Percentiles rank a stretch among this genome's conserved stretches.
Evolutionary conservation across 2,113 vertebrate genomes (phyloP).

Genomic region (Corvus cornix): DNA sequence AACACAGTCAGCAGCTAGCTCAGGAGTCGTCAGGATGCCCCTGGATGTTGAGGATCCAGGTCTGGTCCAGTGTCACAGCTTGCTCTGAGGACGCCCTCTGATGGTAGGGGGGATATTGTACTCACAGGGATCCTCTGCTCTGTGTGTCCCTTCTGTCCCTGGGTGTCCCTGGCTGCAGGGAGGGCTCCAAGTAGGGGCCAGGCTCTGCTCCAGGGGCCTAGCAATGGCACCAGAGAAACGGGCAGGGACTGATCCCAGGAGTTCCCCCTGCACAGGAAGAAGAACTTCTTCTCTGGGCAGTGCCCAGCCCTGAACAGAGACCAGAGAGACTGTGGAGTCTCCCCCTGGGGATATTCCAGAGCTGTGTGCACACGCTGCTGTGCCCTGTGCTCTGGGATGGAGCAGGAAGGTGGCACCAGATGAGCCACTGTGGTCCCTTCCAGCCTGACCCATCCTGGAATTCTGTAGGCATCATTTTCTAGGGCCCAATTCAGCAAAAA

Average conservation of each 20-base stretch:
- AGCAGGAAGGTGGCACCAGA: neutral
- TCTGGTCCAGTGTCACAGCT: neutral
- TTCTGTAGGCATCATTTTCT: neutral
- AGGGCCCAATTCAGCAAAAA: neutral
- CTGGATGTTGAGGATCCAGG: neutral
- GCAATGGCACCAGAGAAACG: accelerated
- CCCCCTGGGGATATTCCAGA: neutral
- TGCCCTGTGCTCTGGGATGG: neutral
- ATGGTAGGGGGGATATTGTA: neutral
- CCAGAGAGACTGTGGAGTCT: neutral
- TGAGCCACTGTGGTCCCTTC: neutral
- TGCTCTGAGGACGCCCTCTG: neutral
- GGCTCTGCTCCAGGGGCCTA: neutral
- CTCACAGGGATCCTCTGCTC: accelerated
- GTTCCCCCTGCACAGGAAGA: neutral
- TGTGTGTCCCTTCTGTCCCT: neutral
- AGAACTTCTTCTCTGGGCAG: neutral
- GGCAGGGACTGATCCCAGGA: neutral
- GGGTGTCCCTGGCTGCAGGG: neutral
- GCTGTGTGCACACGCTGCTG: accelerated
- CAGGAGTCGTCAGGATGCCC: neutral
- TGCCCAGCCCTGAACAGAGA: neutral
- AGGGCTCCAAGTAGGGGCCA: neutral
- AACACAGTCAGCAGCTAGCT: neutral
- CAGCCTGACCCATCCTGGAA: neutral